These are phyloP conservation scores for Eulithis prunata DNA, from an alignment of 2,888 invertebrate genomes.

Conservation along the genomic window DNA sequence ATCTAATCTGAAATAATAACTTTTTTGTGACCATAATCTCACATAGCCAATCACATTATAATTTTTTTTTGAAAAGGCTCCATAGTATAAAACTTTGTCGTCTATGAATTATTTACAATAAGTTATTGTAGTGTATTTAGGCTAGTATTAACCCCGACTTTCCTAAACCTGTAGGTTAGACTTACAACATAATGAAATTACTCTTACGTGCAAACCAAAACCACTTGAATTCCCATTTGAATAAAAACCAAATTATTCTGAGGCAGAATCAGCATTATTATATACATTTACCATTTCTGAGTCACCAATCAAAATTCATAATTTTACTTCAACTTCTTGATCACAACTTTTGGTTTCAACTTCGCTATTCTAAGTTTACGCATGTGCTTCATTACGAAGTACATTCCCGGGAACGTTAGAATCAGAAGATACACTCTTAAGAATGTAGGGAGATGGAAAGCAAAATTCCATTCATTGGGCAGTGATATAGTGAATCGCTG, in stretches of 20 bases:
- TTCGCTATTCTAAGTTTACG: constrained; percentile 88
- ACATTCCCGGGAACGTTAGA: constrained; percentile 90
- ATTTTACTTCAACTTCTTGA: constrained; percentile 71
- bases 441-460: constrained; percentile 93
- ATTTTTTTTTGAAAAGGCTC: too few relatives aligned
- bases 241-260: background rate
- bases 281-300: background rate
- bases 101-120: too few relatives aligned
- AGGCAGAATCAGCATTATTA: background rate
- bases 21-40: too few relatives aligned
- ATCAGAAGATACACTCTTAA: constrained; percentile 91
- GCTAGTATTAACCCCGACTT: too few relatives aligned
- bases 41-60: too few relatives aligned
- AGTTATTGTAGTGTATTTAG: too few relatives aligned
- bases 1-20: too few relatives aligned
- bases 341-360: constrained; percentile 79
- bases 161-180: too few relatives aligned
- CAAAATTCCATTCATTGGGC: constrained; percentile 94
- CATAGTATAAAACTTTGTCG: too few relatives aligned
- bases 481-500: constrained; percentile 89
- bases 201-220: constrained; percentile 1
- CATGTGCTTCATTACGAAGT: constrained; percentile 94
- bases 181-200: background rate
- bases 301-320: background rate
- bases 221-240: background rate